Base-by-base conservation (phyloP, 1,140 invertebrate species). In the Magallana gigas region DNA sequence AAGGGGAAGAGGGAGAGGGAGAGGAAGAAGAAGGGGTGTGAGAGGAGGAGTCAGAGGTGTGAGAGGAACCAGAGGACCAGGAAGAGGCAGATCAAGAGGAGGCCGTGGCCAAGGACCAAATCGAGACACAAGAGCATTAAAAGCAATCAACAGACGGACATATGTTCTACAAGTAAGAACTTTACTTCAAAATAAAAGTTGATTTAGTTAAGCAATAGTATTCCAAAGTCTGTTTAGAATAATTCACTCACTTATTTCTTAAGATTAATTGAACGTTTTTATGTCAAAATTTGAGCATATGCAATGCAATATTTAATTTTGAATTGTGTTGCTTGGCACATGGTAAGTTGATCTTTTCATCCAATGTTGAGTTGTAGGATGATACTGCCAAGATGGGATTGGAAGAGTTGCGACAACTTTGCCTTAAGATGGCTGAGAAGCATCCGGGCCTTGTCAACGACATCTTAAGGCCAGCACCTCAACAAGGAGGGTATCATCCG, bases 401-500 rank as follows among this genome's bases (percentile, higher is more conserved):
- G 14, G 80, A 48, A 36, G 57, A 57, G 36, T 82, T 82, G 11
- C 14, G n/a, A 18, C 36, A 82, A 16, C 14, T 82, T 3, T 82
- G 36, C 16, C n/a, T 36, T 12, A 57, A 8, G 80, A 57, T 48
- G 57, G 80, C n/a, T n/a, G 80, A 82, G 12, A 82, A 56, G 36
- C 57, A 82, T 48, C 36, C 80, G 9, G 8, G 29, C 36, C 36
- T 82, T 16, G 64, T 68, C 16, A 16, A 68, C n/a, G 64, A 68
- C n/a, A 68, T 68, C n/a, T 18, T 68, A 8, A 68, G 64, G n/a
- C 64, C 64, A 82, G 36, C 80, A 14, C 23, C 23, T 14, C 36
- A 48, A 82, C 57, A 48, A 16, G 80, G 80, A 48, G 80, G 80
- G 12, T 57, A 82, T 48, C 80, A 82, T 82, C 80, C 36, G n/a